phyloP scores from a whole-genome alignment of 2,888 invertebrate species.

The Stenodema calcarata region DNA sequence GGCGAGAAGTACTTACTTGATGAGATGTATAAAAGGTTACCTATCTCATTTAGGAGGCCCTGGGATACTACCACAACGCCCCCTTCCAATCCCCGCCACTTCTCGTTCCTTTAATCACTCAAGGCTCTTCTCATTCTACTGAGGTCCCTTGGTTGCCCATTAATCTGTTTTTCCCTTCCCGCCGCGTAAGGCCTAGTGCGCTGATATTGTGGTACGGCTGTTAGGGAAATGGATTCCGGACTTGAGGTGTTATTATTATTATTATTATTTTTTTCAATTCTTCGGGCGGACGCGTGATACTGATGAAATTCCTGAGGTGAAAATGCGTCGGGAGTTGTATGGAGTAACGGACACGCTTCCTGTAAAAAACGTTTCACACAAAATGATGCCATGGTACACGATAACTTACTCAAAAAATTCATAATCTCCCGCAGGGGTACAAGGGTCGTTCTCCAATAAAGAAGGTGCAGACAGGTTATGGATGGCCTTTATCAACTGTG shows the following conservation, averaged over 20 bases:
- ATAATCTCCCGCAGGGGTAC: too few relatives aligned
- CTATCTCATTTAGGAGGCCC: slow-evolving; percentile 43
- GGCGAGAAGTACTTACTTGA: slow-evolving; percentile 49
- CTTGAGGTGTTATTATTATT: not conserved
- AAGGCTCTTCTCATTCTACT: not conserved
- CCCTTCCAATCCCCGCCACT: not conserved
- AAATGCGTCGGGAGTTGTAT: too few relatives aligned
- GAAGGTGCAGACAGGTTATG: too few relatives aligned
- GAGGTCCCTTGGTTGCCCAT: not conserved
- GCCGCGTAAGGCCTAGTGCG: not conserved
- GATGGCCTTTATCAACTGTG: too few relatives aligned
- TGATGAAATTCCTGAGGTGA: too few relatives aligned
- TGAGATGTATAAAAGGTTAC: slow-evolving; percentile 49
- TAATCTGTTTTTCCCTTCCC: not conserved
- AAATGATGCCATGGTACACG: too few relatives aligned
- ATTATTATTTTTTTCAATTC: too few relatives aligned
- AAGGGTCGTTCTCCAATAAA: too few relatives aligned
- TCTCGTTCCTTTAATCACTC: slow-evolving; percentile 14
- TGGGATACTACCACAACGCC: not conserved
- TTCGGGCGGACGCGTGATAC: too few relatives aligned
- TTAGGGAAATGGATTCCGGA: not conserved
- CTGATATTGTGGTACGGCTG: not conserved
- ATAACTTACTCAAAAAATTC: too few relatives aligned
- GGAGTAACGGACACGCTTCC: too few relatives aligned
- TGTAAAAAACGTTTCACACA: too few relatives aligned